phyloP scores from a whole-genome alignment of 1,140 invertebrate genomes.

The Arion vulgaris region DNA sequence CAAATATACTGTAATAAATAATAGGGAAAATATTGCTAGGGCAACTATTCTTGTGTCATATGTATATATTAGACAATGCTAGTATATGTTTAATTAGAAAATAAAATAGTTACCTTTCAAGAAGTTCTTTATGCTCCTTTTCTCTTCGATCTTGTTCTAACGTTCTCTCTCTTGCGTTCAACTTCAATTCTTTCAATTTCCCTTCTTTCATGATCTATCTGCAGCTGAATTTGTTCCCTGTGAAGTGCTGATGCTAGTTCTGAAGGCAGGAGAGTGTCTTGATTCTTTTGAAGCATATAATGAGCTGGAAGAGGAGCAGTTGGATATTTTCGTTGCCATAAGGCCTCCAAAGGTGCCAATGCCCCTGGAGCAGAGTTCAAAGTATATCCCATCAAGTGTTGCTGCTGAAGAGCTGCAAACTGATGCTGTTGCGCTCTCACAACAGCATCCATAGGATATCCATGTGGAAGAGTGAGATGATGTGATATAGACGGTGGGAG shows the following conservation, averaged over 20 bases:
- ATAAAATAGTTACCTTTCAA: constrained; percentile 40
- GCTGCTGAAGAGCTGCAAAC: constrained; percentile 55
- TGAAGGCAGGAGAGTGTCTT: constrained; percentile 66
- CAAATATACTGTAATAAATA: no score
- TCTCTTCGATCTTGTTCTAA: constrained; percentile 44
- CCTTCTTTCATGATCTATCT: constrained; percentile 39
- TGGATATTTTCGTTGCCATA: constrained; percentile 72
- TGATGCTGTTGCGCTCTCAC: constrained; percentile 53
- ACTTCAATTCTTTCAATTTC: constrained; percentile 45
- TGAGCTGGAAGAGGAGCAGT: constrained; percentile 64
- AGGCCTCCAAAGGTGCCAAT: constrained; percentile 64
- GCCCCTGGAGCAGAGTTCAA: constrained; percentile 52
- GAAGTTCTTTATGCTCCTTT: constrained; percentile 34
- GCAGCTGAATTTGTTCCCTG: constrained; percentile 62
- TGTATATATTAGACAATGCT: neutral
- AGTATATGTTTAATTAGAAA: neutral
- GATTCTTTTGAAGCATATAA: constrained; percentile 65
- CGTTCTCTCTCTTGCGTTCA: constrained; percentile 35
- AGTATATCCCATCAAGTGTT: constrained; percentile 48
- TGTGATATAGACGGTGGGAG: constrained; percentile 44
- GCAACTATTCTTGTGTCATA: no score
- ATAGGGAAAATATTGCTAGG: no score
- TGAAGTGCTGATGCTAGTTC: constrained; percentile 72
- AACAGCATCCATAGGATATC: constrained; percentile 49
- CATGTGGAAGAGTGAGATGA: constrained; percentile 53